Evolutionary conservation across 1,140 invertebrate genomes (phyloP).

Genomic region (Oreohelix idahoensis): DNA sequence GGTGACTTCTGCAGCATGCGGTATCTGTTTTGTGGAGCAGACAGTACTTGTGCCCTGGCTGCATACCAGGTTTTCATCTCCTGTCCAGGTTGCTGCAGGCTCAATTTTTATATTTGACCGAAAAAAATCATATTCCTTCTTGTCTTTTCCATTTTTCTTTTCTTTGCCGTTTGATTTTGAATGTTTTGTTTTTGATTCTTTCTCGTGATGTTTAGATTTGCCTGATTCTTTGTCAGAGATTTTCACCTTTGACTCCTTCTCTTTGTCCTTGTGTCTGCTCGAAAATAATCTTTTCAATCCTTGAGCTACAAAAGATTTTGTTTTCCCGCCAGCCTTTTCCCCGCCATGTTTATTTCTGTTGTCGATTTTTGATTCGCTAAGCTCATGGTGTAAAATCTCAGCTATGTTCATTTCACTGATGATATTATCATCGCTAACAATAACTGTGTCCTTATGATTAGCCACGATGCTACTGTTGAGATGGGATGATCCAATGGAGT

Average conservation of each 20-base stretch:
- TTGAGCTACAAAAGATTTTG: constrained; percentile 47
- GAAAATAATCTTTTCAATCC: constrained; percentile 46
- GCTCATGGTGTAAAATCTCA: background rate
- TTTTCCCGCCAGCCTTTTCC: constrained; percentile 24
- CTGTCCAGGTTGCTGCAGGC: background rate
- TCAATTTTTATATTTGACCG: constrained; percentile 10
- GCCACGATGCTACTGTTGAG: background rate
- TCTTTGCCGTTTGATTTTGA: constrained; percentile 20
- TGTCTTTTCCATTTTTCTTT: constrained; percentile 34
- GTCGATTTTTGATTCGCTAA: constrained; percentile 19
- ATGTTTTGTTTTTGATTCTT: constrained; percentile 32
- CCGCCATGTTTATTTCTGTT: constrained; percentile 33
- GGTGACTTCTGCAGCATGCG: background rate
- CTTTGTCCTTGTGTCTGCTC: background rate
- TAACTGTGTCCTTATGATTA: background rate
- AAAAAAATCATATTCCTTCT: constrained; percentile 29
- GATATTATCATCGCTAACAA: constrained; percentile 32
- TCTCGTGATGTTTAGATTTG: background rate
- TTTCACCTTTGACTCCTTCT: background rate
- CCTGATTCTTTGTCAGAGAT: background rate
- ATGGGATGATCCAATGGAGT: constrained; percentile 17
- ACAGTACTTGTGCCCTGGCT: background rate
- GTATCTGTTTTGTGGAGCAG: background rate
- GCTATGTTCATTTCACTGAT: constrained; percentile 23
- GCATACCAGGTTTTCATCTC: background rate